A percentile compares a stretch with the other conserved stretches of the same genome.
phyloP scores from a whole-genome alignment of 2,113 vertebrate species.

The Alligator sinensis region DNA sequence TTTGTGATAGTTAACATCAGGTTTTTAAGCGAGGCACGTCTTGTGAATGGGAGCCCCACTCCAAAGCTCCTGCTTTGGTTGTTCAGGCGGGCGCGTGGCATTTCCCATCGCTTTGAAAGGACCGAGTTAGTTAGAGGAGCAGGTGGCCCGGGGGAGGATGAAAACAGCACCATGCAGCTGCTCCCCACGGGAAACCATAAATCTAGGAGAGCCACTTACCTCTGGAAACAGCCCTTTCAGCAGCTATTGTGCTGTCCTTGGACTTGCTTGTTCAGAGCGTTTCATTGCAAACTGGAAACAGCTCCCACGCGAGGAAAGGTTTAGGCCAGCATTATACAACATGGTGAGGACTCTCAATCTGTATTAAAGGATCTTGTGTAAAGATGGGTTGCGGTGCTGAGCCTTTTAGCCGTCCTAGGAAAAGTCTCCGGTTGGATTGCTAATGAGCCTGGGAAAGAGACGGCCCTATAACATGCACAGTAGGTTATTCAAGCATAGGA shows the following conservation, averaged over 20 bases:
- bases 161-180: neutral
- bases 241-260: neutral
- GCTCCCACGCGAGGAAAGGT: neutral
- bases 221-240: neutral
- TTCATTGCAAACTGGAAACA: neutral
- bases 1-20: neutral
- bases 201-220: neutral
- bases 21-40: neutral
- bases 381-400: too few species aligned
- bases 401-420: too few species aligned
- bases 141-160: rapidly evolving
- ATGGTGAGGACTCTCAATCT: too few species aligned
- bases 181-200: rapidly evolving
- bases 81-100: neutral
- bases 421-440: neutral
- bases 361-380: too few species aligned
- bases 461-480: neutral
- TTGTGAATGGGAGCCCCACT: neutral
- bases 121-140: neutral
- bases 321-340: neutral
- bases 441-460: neutral
- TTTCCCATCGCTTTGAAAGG: neutral
- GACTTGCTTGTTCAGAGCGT: neutral
- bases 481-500: neutral
- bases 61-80: neutral